phyloP scores from a whole-genome alignment of 2,113 vertebrate species.

The Pelobates fuscus region DNA sequence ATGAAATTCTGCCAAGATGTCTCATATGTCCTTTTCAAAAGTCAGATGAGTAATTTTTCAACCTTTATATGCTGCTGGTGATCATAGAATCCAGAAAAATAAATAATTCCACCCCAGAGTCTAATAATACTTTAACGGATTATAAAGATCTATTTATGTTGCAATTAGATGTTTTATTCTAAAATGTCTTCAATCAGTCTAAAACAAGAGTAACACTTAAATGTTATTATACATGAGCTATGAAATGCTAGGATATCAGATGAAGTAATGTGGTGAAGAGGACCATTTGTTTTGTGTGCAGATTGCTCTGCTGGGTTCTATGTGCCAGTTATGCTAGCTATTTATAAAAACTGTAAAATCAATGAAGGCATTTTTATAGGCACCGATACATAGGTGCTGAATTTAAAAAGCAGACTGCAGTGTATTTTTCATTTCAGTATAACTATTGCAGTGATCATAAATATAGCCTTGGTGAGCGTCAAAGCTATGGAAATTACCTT shows the following conservation, averaged over 20 bases:
- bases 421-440: slow-evolving; percentile 17
- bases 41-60: neutral
- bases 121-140: neutral
- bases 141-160: neutral
- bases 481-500: slow-evolving; percentile 25
- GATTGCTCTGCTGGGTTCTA: neutral
- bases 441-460: slow-evolving; percentile 46
- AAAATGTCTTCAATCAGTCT: neutral
- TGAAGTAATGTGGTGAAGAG: neutral
- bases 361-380: slow-evolving; percentile 31
- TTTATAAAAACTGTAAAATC: slow-evolving; percentile 38
- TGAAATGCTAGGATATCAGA: neutral
- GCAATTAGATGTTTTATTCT: neutral
- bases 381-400: slow-evolving; percentile 15
- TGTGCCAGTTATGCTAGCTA: slow-evolving; percentile 34
- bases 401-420: slow-evolving; percentile 23
- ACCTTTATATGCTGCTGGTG: neutral
- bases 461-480: slow-evolving; percentile 6
- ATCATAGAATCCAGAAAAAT: neutral
- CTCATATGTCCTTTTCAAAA: neutral
- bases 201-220: neutral
- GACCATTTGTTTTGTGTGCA: neutral
- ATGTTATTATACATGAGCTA: neutral
- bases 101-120: neutral
- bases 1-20: neutral